Evolutionary conservation across 2,797 vertebrate species (phyloP), one percentile per base, ranked within the genome.

Genomic region (Oreochromis mossambicus): DNA sequence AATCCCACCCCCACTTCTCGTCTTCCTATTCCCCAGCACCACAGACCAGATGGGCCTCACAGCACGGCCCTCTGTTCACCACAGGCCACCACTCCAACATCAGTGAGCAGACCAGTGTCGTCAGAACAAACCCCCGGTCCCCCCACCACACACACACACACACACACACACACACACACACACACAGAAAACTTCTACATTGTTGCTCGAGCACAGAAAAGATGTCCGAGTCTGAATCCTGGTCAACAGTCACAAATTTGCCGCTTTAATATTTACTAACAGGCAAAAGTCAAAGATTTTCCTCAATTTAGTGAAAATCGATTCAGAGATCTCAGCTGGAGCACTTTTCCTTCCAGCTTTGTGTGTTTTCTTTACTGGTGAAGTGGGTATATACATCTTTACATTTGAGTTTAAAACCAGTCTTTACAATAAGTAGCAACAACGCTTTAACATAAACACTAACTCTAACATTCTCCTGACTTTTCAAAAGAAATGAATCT

Each of bases 11-110:
- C 51, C 17, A 56, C 73, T 83, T 70, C 82, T 76, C 14, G 17
- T 78, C 73, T 50, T 86, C 66, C 75, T 54, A 17, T 78, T 87
- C 83, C 56, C 54, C 75, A 21, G 81, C 78, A 79, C 84, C 79
- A 83, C 68, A 77, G 93, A 94, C 88, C 95, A 96, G 94, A 96
- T 94, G 95, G 95, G 87, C 91, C 75, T 92, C 93, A 82, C 94
- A 93, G 92, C 92, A 87, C 8, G 85, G 6, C 85, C 41, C 91
- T 94, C 88, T 91, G 90, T 91, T 91, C 91, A 87, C 41, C 88
- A 80, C 90, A 80, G 83, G 83, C 87, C 85, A 48, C 81, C 66
- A 52, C 86, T 89, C 70, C 81, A 87, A 91, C 91, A 89, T 91
- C 91, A 89, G 84, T n/a, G 88, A 90, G 75, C 54, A 63, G 55